Base-by-base conservation (phyloP, 2,888 invertebrate species). In the Dryadula phaetusa region DNA sequence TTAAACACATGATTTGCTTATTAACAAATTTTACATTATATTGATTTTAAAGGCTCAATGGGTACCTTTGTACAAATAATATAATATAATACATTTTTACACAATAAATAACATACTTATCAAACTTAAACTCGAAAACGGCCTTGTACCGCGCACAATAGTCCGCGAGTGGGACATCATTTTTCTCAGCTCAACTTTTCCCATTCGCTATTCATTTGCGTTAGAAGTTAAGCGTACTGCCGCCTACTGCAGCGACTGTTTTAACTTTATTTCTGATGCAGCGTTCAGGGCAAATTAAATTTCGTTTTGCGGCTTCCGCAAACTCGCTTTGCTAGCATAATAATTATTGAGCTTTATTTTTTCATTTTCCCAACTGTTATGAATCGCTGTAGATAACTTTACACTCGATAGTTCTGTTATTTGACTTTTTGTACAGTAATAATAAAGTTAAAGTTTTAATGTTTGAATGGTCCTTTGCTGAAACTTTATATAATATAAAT, bases 241-340 rank as follows among this genome's bases (percentile, higher is more conserved):
- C 83, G 85, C 87, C 88, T 84, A 86, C 87, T 90, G 90, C 91
- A 89, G 85, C 86, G 88, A 90, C 92, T 92, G 90, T 92, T 92
- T 92, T 90, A 92, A 92, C 91, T 92, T 91, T 92, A 91, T 91
- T 91, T 90, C 90, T 91, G 92, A 91, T 92, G 92, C 92, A 91
- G 89, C 90, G 88, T 92, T 92, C 92, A 90, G 88, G 88, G 88
- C 91, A 92, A 92, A 92, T 92, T 92, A 92, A 92, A 92, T 92
- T 92, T 92, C 91, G 88, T 91, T 92, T 90, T 90, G 92, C 84
- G 89, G 92, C 86, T 91, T 90, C 87, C 89, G 86, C 88, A 88
- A 90, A 90, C 89, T 90, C 87, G 80, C 85, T 90, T 88, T 82
- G 82, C 85, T 84, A 84, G 85, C 84, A 85, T 90, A 88, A 90